Base-by-base conservation (phyloP, 2,888 invertebrate genomes). In the Papilio gigon region DNA sequence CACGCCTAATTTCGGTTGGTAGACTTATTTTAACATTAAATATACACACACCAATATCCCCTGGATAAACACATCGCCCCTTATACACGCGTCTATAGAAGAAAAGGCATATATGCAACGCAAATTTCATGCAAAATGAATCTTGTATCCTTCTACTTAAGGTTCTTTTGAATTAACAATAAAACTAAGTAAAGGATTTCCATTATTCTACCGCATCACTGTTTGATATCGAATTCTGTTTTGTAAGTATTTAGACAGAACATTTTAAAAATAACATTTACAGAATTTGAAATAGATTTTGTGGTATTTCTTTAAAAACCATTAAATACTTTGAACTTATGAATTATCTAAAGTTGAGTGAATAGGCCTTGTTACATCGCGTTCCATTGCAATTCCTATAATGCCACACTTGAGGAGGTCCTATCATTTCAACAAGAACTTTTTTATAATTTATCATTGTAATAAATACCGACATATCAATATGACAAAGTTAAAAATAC, bases 1-100 rank as follows among this genome's bases (percentile, higher is more conserved):
- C 86, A 86, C 87, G 89, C 90, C 89, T 90, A 89, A 91, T 89
- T 90, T 90, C 85, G 86, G 87, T 88, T 83, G 85, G 88, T 83
- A 87, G 89, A 88, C 89, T 90, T 90, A 90, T 88, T 91, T 88
- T 87, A 91, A 90, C 90, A 90, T 88, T 89, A 88, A 90, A 90
- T 89, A 89, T 87, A 90, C 89, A 86, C 82, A 84, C 82, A 86
- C 80, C 88, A 85, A 89, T 89, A 90, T 89, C 89, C 88, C 87
- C 86, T 89, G 84, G 83, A 84, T 88, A 90, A 91, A 91, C 90
- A 91, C 82, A 83, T 81, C 89, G 83, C 89, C 90, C 90, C 89
- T 88, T 84, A 86, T 84, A 86, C 83, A 83, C 83, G 81, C 80
- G 78, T 75, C 78, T 76, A 73, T 77, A 80, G 78, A 79, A 77